phyloP scores from a whole-genome alignment of 2,888 invertebrate species.

The Lithophane leautieri region DNA sequence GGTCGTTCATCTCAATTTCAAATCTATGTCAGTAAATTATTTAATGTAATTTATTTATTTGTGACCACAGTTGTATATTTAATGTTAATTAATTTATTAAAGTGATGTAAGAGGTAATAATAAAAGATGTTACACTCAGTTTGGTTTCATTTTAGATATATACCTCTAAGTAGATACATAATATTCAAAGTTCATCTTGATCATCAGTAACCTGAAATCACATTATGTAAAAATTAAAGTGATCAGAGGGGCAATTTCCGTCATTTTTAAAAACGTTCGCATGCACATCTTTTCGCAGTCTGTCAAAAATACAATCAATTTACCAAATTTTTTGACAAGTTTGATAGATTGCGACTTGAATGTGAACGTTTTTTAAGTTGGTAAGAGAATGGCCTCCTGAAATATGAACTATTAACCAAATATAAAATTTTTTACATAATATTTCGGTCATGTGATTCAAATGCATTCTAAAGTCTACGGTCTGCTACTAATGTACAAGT shows the following conservation, averaged over 20 bases:
- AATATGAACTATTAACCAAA: not conserved
- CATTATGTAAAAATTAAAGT: not conserved
- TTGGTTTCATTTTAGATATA: slow-evolving; percentile 76
- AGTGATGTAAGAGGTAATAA: slow-evolving; percentile 85
- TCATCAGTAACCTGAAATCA: not conserved
- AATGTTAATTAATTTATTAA: slow-evolving; percentile 85
- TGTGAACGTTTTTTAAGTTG: too few relatives aligned
- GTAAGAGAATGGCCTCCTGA: not conserved
- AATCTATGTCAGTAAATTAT: slow-evolving; percentile 89
- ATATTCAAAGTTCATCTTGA: not conserved
- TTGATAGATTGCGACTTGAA: too few relatives aligned
- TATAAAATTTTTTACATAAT: not conserved
- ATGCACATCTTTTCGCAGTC: too few relatives aligned
- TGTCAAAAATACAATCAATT: too few relatives aligned
- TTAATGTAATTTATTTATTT: slow-evolving; percentile 89
- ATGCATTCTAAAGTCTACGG: not conserved
- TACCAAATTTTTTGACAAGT: too few relatives aligned
- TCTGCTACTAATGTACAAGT: not conserved
- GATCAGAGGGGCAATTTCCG: not conserved
- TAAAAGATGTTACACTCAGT: slow-evolving; percentile 80
- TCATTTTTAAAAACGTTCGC: too few relatives aligned
- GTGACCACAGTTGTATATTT: slow-evolving; percentile 86
- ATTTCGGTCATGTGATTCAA: not conserved
- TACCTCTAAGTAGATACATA: not conserved
- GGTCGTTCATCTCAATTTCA: slow-evolving; percentile 82